Evolutionary conservation across 1,140 invertebrate genomes (phyloP).

Genomic region (Aphelinus certus): DNA sequence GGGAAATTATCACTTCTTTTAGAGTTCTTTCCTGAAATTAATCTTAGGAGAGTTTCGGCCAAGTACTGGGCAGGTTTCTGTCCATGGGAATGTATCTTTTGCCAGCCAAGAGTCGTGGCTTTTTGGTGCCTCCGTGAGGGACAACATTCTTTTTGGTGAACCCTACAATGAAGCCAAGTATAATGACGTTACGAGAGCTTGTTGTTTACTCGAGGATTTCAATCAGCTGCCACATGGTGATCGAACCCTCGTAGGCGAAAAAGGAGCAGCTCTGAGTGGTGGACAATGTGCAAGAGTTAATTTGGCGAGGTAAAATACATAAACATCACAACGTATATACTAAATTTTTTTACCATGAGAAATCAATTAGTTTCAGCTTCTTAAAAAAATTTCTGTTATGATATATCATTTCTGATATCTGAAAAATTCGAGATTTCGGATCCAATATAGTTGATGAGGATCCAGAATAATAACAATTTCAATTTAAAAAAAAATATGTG

Average conservation of each 20-base stretch:
- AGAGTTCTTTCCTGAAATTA: constrained; percentile 80
- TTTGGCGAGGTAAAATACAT: constrained; percentile 67
- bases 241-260: constrained; percentile 85
- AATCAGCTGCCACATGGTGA: constrained; percentile 80
- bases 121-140: constrained; percentile 49
- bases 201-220: constrained; percentile 83
- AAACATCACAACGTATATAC: no score
- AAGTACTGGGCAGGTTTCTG: constrained; percentile 69
- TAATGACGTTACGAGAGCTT: constrained; percentile 76
- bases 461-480: no score
- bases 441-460: no score
- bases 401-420: no score
- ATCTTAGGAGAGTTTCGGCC: constrained; percentile 77
- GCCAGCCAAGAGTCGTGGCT: constrained; percentile 81
- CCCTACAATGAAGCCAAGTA: constrained; percentile 74
- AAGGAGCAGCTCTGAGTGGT: constrained; percentile 85
- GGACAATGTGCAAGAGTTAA: constrained; percentile 92
- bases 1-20: constrained; percentile 40
- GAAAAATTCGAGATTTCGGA: no score
- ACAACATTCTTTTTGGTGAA: constrained; percentile 63
- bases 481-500: no score
- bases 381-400: no score
- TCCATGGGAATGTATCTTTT: constrained; percentile 75
- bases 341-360: no score
- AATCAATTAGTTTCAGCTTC: no score